Percentiles rank a stretch among this genome's conserved stretches.
Conservation (phyloP, 2,113 vertebrate species). For the Cinclus cinclus region DNA sequence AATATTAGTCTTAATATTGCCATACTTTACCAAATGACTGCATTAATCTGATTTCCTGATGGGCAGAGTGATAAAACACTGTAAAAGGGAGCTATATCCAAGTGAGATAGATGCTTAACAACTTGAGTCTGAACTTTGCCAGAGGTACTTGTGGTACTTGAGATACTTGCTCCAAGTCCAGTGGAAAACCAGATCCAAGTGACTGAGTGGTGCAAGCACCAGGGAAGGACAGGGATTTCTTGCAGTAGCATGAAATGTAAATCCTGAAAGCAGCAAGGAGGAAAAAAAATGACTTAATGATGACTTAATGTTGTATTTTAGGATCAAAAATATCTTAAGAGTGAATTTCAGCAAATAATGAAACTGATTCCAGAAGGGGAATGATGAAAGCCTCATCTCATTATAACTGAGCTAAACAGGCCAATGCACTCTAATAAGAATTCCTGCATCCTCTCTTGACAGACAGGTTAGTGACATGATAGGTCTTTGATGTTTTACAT, state of each 20-base stretch:
- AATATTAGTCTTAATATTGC: not conserved
- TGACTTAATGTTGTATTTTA: not conserved
- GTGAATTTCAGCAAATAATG: not conserved
- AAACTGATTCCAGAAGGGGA: not conserved
- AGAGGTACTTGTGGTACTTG: not conserved
- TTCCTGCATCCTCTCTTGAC: conserved; percentile 16
- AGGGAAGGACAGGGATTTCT: not conserved
- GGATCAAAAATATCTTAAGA: not conserved
- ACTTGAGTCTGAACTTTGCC: not conserved
- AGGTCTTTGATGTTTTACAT: conserved; percentile 1
- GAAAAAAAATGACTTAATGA: not conserved
- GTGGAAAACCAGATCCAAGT: not conserved
- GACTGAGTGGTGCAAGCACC: not conserved
- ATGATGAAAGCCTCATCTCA: conserved; percentile 41
- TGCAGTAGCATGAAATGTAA: not conserved
- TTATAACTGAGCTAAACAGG: conserved; percentile 29
- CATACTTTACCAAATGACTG: not conserved
- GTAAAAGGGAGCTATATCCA: not conserved
- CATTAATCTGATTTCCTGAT: not conserved
- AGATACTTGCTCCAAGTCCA: not conserved
- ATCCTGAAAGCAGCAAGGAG: not conserved
- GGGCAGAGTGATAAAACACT: not conserved
- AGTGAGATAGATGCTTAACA: not conserved
- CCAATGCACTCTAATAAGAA: not conserved
- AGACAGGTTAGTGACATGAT: not conserved